A percentile compares a stretch with the other conserved stretches of the same genome.
Conservation (phyloP, 2,113 vertebrate species). For the Neodontobutis hainanensis region DNA sequence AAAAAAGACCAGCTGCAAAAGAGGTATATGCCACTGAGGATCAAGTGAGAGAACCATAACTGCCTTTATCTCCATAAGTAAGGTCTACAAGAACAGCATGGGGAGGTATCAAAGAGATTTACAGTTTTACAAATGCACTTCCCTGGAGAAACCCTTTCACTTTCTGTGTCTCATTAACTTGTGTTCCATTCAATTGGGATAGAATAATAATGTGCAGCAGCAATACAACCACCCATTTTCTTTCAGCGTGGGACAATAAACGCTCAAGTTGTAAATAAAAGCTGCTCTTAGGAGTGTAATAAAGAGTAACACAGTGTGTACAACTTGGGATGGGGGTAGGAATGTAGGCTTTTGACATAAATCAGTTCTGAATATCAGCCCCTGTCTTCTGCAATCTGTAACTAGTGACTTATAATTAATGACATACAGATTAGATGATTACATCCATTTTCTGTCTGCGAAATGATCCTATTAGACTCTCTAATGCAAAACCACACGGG, state of each 20-base stretch:
- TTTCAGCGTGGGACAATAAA: constrained; percentile 15
- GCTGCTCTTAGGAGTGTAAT: constrained; percentile 33
- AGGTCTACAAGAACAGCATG: too few species aligned
- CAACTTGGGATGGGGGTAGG: constrained; percentile 42
- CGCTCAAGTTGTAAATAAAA: constrained; percentile 47
- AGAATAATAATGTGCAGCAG: constrained; percentile 6
- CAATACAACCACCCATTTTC: constrained; percentile 13
- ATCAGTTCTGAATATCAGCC: constrained; percentile 63
- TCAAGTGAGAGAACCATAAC: too few species aligned
- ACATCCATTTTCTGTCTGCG: constrained; percentile 50
- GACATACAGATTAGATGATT: constrained; percentile 61
- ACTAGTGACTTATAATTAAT: constrained; percentile 68
- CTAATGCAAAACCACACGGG: constrained; percentile 37
- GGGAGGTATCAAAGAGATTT: neutral
- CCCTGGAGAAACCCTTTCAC: neutral
- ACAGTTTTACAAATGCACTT: neutral
- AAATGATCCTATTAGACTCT: constrained; percentile 52
- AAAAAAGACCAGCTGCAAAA: too few species aligned
- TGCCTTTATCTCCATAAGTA: too few species aligned
- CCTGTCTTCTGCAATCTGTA: constrained; percentile 64
- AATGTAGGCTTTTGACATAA: constrained; percentile 69
- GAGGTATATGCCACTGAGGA: too few species aligned
- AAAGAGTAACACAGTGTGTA: constrained; percentile 15
- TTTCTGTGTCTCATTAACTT: neutral
- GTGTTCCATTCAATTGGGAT: neutral